Percentiles rank a stretch among this genome's conserved stretches.
These are phyloP conservation scores for Ciconia maguari DNA, from an alignment of 2,113 vertebrate genomes.

Conservation along the genomic window DNA sequence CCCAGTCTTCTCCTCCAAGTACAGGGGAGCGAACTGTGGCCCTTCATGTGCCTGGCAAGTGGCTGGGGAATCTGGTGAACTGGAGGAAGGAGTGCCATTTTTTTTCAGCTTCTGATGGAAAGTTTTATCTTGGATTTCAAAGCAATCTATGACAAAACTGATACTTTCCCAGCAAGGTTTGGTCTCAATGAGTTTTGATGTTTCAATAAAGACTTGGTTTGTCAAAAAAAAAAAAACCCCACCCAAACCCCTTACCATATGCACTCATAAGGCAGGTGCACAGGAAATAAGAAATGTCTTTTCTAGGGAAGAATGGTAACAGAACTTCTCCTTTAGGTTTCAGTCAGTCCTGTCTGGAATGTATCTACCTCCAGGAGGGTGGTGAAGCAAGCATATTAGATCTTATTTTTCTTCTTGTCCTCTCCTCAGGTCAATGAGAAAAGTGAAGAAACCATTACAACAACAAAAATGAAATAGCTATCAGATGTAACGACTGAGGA, in stretches of 20 bases:
- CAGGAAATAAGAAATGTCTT: not conserved
- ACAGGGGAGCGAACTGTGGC: not conserved
- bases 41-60: not conserved
- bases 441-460: constrained; percentile 5
- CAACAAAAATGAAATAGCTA: constrained; percentile 17
- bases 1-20: too few relatives aligned
- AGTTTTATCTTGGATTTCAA: not conserved
- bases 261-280: not conserved
- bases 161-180: not conserved
- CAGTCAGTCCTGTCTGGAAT: not conserved
- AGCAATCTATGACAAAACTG: not conserved
- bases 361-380: not conserved
- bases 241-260: not conserved
- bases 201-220: not conserved
- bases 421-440: not conserved
- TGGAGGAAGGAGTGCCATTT: not conserved
- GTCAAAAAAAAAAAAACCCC: not conserved
- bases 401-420: not conserved
- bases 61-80: not conserved
- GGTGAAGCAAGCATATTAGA: not conserved
- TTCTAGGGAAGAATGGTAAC: not conserved
- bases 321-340: not conserved
- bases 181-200: not conserved
- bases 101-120: not conserved
- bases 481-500: not conserved